phyloP scores from a whole-genome alignment of 2,888 invertebrate genomes.

The Acrobasis suavella region DNA sequence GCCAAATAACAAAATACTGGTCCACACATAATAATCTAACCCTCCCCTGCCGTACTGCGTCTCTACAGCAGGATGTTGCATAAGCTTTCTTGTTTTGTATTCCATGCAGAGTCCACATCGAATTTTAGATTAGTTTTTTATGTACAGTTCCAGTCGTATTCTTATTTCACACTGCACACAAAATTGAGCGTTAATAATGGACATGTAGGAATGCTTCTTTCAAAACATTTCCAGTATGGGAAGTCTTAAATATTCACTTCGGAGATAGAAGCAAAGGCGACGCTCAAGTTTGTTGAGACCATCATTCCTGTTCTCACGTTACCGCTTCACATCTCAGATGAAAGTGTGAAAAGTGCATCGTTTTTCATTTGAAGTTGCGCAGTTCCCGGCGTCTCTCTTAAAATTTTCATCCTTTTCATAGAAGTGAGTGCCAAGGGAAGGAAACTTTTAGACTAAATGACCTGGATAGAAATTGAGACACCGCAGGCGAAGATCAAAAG shows the following conservation, averaged over 20 bases:
- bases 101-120: conserved; percentile 65
- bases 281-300: conserved; percentile 56
- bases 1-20: conserved; percentile 65
- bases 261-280: conserved; percentile 46
- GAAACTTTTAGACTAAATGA: conserved; percentile 69
- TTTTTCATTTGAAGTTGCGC: conserved; percentile 60
- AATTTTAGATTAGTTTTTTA: conserved; percentile 76
- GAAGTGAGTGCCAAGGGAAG: conserved; percentile 50
- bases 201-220: conserved; percentile 44
- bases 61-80: conserved; percentile 78
- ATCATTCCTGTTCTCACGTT: conserved; percentile 59
- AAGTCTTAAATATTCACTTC: conserved; percentile 42
- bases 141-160: conserved; percentile 41
- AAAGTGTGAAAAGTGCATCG: conserved; percentile 59
- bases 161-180: conserved; percentile 47
- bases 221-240: conserved; percentile 16
- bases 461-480: conserved; percentile 60
- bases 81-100: conserved; percentile 80
- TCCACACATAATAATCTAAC: conserved; percentile 66
- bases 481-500: conserved; percentile 42
- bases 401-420: conserved; percentile 48
- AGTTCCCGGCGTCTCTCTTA: conserved; percentile 53
- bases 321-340: conserved; percentile 48
- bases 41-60: conserved; percentile 55
- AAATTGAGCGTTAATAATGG: conserved; percentile 56